Evolutionary conservation across 2,113 vertebrate species (phyloP), one percentile per base, ranked within the genome.

Genomic region (Scatophagus argus): DNA sequence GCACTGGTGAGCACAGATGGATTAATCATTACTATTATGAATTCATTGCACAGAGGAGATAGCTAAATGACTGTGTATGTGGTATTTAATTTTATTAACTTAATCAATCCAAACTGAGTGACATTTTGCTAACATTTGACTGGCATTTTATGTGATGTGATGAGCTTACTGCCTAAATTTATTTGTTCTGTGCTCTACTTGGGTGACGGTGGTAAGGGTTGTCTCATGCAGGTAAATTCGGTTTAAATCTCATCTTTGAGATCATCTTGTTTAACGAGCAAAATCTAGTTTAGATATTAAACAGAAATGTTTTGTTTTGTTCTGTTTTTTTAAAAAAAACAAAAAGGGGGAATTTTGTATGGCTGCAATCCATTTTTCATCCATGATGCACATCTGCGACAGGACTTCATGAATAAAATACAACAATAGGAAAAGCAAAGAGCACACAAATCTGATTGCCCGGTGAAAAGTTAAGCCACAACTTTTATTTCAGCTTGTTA

Each of bases 401-500:
- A 25, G 58, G 21, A 11, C 51, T 25, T 56, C 61, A 55, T 68
- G 21, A 58, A 70, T 66, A 27, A 66, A 73, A 47, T 10, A 63
- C 3, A 4, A n/a, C 6, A 3, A 19, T 11, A 32, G 16, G 19
- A 52, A 36, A 66, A 41, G 29, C 23, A 46, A 34, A 29, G 60
- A 60, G 61, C 43, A 72, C 21, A 31, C n/a, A 52, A 43, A 82
- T 76, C 13, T 59, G 31, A 64, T 47, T 68, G 23, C 34, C 31
- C 29, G 25, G 29, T 56, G 14, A 38, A 56, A 66, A 43, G 32
- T 55, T 47, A 43, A 77, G 55, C 36, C 29, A 19, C 4, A 19
- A 39, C 19, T 41, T 70, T 64, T n/a, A n/a, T 64, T 41, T 49
- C 25, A 25, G 49, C 32, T 70, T 49, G 59, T 76, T 75, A 63